Evolutionary conservation across 2,888 invertebrate species (phyloP).

Genomic region (Acanthococcus lagerstroemiae): DNA sequence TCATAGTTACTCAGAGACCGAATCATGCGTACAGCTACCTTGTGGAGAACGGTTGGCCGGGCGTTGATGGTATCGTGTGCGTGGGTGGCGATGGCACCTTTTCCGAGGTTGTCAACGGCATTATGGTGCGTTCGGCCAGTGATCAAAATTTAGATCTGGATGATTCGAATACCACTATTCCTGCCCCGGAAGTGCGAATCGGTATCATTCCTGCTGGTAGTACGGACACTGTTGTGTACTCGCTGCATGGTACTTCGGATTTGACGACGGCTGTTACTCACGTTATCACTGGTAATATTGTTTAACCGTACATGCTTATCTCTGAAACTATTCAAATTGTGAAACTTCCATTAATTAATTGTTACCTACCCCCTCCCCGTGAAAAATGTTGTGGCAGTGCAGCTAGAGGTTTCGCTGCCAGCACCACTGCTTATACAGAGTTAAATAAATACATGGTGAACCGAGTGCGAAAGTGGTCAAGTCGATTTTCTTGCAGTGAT

Average conservation of each 20-base stretch:
- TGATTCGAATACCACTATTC: constrained; percentile 46
- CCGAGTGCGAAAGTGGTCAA: no score
- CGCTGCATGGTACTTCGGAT: constrained; percentile 69
- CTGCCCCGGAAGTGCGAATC: constrained; percentile 47
- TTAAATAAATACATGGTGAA: no score
- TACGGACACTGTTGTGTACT: constrained; percentile 68
- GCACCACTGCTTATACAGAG: no score
- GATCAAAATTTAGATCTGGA: constrained; percentile 48
- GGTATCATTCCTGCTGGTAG: constrained; percentile 67
- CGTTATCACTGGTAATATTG: constrained; percentile 60
- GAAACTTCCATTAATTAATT: no score
- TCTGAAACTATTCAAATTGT: background rate
- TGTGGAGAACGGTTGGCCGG: constrained; percentile 47
- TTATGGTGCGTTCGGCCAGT: constrained; percentile 50
- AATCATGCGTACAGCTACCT: constrained; percentile 60
- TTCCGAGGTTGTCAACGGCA: constrained; percentile 61
- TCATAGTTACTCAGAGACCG: constrained; percentile 59
- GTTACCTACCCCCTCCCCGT: no score
- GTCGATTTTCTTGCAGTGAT: no score
- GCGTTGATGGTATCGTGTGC: constrained; percentile 59
- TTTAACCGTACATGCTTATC: constrained; percentile 7
- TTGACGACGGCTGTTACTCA: constrained; percentile 70
- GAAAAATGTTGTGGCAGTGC: no score
- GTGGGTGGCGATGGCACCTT: constrained; percentile 83
- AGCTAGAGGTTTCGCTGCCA: no score